Evolutionary conservation across 2,797 vertebrate species (phyloP), one percentile per base, ranked within the genome.

Genomic region (Myiothlypis chrysogaster): DNA sequence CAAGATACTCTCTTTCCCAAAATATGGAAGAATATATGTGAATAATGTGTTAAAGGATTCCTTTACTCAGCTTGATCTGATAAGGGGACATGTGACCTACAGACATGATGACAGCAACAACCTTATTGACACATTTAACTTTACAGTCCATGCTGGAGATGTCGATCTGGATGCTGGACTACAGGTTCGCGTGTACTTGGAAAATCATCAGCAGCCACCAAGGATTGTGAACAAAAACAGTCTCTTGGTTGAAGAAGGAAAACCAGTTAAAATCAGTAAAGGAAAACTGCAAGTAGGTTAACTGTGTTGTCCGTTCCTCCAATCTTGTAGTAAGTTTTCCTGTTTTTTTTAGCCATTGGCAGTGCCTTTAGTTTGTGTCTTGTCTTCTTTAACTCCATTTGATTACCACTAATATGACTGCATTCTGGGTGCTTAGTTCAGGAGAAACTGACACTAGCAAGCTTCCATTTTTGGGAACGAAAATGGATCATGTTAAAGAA

Each of bases 191-290:
- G 84, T 99, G 41, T 99, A 98, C 94, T 98, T 98, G 83, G 98
- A 99, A 96, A 98, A 98, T 93, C 98, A 99, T 59, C 98, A 98
- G 66, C 97, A 97, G 78, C 98, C 97, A 12, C 98, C 98, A 32
- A 98, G 97, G 3, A 49, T 98, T 83, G 94, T 98, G 90, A 97
- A 98, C 81, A 98, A 97, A 87, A 98, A 97, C 80, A 94, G 18
- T 56, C 95, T 99, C 64, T 95, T 98, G 76, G 99, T 99, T 65
- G 99, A 99, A 91, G 99, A 99, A 96, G 98, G 98, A 81, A 99
- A 99, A 89, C 97, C 98, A 80, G 98, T 98, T 53, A 98, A 98
- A 97, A 98, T 99, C 66, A 98, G 97, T 43, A 98, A 97, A 94
- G 97, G 95, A 87, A 98, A 98, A 91, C 96, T 98, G 25, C 98